Base-by-base conservation (phyloP, 2,888 invertebrate species). In the Dryomyza anilis region DNA sequence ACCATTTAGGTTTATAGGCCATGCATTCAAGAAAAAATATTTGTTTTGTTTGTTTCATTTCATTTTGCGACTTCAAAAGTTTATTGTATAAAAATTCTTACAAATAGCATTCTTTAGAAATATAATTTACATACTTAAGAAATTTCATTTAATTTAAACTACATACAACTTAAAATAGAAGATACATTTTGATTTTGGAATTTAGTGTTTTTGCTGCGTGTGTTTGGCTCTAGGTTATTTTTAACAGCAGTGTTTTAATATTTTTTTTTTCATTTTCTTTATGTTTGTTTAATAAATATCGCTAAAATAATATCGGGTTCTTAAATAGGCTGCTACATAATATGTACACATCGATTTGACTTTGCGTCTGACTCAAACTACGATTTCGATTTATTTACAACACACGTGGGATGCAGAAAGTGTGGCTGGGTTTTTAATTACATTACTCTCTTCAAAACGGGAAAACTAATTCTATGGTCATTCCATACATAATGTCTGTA, bases 171-270 rank as follows among this genome's bases (percentile, higher is more conserved):
- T 36, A 27, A 57, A 57, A 43, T 25, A 57, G n/a, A 43, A 52
- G n/a, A 5, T 48, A 46, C 30, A 45, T 57, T 12, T 23, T 33
- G 45, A 66, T 52, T 66, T 66, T 66, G 62, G 62, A 66, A 65
- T 65, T 64, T 52, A 48, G 62, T 58, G n/a, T 45, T 46, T 58
- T 58, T 23, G 29, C 58, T 19, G 30, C 30, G 46, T 58, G 10
- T 8, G 46, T 46, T 8, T 16, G 21, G 25, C n/a, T 60, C 8
- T 48, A 30, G 4, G 25, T 50, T 10, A 25, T 33, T 52, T n/a
- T n/a, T n/a, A n/a, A n/a, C n/a, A n/a, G n/a, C n/a, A n/a, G n/a
- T n/a, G n/a, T n/a, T n/a, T n/a, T n/a, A n/a, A n/a, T n/a, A n/a
- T n/a, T n/a, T n/a, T n/a, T n/a, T n/a, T n/a, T n/a, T n/a, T n/a